These are phyloP conservation scores for Macrophya alboannulata DNA, from an alignment of 2,888 invertebrate genomes.

Conservation along the genomic window DNA sequence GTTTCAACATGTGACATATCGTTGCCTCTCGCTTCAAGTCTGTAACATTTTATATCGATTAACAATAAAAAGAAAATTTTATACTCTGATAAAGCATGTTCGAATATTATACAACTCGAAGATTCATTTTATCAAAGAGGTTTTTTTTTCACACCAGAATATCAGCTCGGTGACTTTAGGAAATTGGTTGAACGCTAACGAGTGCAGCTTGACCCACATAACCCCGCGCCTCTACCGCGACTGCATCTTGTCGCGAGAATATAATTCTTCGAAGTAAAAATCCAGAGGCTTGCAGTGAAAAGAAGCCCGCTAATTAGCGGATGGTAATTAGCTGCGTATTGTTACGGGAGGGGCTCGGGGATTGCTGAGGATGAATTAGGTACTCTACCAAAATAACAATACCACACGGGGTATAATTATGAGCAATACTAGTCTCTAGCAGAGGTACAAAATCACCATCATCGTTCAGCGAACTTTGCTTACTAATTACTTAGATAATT, in stretches of 20 bases:
- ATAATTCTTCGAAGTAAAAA: slow-evolving; percentile 24
- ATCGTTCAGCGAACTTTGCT: neutral
- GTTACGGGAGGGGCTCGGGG: neutral
- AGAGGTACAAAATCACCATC: neutral
- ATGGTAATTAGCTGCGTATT: slow-evolving; percentile 37
- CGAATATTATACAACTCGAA: neutral
- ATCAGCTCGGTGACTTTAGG: neutral
- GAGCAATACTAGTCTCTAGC: neutral
- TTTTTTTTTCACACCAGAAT: neutral
- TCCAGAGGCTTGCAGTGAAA: slow-evolving; percentile 7
- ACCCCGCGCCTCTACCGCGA: neutral
- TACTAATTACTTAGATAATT: neutral
- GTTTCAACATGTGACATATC: slow-evolving; percentile 99
- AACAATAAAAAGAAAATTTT: neutral
- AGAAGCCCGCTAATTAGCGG: slow-evolving; percentile 42
- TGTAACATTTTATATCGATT: slow-evolving; percentile 80
- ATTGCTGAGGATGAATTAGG: neutral
- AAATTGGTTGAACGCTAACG: slow-evolving; percentile 40
- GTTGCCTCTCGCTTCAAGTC: slow-evolving; percentile 99
- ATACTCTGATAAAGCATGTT: no score
- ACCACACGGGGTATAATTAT: neutral
- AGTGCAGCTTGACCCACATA: slow-evolving; percentile 37
- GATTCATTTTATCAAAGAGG: neutral
- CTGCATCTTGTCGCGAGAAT: slow-evolving; percentile 38
- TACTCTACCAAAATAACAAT: slow-evolving; percentile 23